phyloP scores from a whole-genome alignment of 2,113 vertebrate genomes.

The Phrynosoma platyrhinos region DNA sequence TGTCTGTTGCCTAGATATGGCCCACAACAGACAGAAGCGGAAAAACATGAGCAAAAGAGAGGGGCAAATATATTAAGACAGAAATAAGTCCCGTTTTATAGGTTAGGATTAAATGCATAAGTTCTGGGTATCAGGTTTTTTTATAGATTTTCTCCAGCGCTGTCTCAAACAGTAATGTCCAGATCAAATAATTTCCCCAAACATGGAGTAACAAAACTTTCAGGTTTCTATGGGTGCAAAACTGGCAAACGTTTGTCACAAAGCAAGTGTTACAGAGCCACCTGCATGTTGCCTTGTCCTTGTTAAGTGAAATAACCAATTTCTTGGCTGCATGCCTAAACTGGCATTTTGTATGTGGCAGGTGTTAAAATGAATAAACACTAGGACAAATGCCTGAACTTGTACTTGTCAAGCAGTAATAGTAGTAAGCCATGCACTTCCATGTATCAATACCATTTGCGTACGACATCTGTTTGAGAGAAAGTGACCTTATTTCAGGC shows the following conservation, averaged over 20 bases:
- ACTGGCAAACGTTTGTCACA: neutral
- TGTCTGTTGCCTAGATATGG: neutral
- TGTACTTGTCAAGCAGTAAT: constrained; percentile 7
- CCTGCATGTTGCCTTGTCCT: neutral
- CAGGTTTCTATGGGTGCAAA: neutral
- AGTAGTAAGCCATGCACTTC: neutral
- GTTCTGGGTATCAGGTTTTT: neutral
- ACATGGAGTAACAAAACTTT: neutral
- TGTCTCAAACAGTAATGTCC: neutral
- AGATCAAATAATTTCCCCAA: neutral
- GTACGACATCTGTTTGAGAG: neutral
- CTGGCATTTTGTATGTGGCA: neutral
- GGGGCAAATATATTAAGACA: neutral
- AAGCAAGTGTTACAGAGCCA: neutral
- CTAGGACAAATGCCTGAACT: constrained; percentile 18
- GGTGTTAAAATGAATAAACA: constrained; percentile 1
- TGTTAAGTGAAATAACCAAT: neutral
- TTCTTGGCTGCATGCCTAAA: constrained; percentile 12
- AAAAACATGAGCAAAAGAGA: neutral
- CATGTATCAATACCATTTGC: neutral
- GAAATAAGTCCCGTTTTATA: neutral
- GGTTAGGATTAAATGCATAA: neutral
- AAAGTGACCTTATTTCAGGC: neutral
- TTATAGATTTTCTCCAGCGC: neutral
- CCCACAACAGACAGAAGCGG: neutral